A percentile compares a stretch with the other conserved stretches of the same genome.
These are phyloP conservation scores for Bombus sibiricus DNA, from an alignment of 1,140 invertebrate species.

Conservation along the genomic window DNA sequence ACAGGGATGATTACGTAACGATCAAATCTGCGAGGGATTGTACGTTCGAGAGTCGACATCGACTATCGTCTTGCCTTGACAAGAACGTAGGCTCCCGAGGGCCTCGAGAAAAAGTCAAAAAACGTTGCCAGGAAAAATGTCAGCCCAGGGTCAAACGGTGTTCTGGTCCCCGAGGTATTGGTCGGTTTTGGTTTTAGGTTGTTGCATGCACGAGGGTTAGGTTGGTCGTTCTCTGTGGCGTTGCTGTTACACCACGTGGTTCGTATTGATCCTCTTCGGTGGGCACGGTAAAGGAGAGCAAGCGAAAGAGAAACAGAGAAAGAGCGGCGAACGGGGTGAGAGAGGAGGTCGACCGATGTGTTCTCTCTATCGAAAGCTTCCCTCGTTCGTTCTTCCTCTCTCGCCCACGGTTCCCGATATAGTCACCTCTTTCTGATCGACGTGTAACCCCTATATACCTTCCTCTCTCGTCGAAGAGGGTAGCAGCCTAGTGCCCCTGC, in stretches of 20 bases:
- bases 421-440: constrained; percentile 35
- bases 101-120: background rate
- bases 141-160: background rate
- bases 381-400: constrained; percentile 57
- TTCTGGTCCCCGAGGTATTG: background rate
- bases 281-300: constrained; percentile 68
- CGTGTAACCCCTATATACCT: constrained; percentile 34
- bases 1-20: background rate
- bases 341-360: constrained; percentile 45
- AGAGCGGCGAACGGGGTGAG: constrained; percentile 12
- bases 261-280: constrained; percentile 80
- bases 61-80: too few relatives aligned
- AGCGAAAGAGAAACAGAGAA: constrained; percentile 44
- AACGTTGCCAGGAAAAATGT: background rate
- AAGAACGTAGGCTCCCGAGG: background rate
- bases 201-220: constrained; percentile 69
- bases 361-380: constrained; percentile 66
- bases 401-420: constrained; percentile 12
- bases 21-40: background rate
- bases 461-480: constrained; percentile 73
- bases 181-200: constrained; percentile 53
- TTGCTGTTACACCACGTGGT: constrained; percentile 79
- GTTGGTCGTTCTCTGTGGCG: constrained; percentile 58
- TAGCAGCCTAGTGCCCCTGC: constrained; percentile 82
- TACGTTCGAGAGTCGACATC: background rate